Evolutionary conservation across 2,888 invertebrate genomes (phyloP).

Genomic region (Sphaeridia pumilis): DNA sequence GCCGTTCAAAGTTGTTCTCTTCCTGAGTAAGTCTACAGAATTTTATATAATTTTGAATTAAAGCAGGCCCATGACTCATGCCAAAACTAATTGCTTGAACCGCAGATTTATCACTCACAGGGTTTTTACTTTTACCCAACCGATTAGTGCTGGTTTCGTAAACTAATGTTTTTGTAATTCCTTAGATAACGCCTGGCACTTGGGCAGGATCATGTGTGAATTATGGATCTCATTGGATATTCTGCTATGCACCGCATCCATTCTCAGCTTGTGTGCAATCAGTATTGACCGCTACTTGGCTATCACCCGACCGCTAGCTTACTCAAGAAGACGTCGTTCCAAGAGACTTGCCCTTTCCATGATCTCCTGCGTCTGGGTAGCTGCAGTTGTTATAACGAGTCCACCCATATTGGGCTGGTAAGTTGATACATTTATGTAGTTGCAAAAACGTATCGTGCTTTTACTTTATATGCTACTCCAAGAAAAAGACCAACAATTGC

Average conservation of each 20-base stretch:
- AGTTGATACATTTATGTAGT: slow-evolving; percentile 38
- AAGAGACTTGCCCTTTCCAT: slow-evolving; percentile 71
- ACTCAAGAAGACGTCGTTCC: slow-evolving; percentile 75
- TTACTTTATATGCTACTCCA: not conserved
- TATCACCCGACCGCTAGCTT: slow-evolving; percentile 82
- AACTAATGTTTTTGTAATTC: not conserved
- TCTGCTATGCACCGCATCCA: slow-evolving; percentile 77
- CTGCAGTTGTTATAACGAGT: slow-evolving; percentile 81
- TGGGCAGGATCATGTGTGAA: slow-evolving; percentile 77
- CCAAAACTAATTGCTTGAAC: too few relatives aligned
- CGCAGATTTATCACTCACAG: too few relatives aligned
- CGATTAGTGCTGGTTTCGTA: not conserved
- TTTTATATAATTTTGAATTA: too few relatives aligned
- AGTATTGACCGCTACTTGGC: slow-evolving; percentile 84
- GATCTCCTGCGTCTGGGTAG: slow-evolving; percentile 80
- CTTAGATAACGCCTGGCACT: slow-evolving; percentile 53
- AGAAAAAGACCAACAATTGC: too few relatives aligned
- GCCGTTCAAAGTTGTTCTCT: slow-evolving; percentile 85
- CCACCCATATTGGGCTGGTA: slow-evolving; percentile 89
- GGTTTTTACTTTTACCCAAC: too few relatives aligned
- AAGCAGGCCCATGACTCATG: too few relatives aligned
- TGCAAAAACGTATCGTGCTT: not conserved
- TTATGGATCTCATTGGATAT: slow-evolving; percentile 90
- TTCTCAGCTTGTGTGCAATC: slow-evolving; percentile 64
- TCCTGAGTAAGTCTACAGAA: too few relatives aligned